Base-by-base conservation (phyloP, 2,888 invertebrate species). In the Caenorhabditis doughertyi region DNA sequence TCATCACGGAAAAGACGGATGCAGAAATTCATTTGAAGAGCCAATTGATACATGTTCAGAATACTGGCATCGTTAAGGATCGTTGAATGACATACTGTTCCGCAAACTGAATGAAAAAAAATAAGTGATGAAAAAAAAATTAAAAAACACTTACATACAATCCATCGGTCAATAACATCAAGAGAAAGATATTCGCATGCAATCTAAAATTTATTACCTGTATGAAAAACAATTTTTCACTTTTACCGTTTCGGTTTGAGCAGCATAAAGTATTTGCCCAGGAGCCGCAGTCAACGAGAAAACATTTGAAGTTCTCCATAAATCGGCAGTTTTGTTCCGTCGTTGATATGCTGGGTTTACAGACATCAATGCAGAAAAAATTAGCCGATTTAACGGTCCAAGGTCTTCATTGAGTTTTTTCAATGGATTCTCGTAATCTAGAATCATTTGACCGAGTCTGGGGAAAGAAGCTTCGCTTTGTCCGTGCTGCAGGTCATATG, bases 321-420 rank as follows among this genome's bases (percentile, higher is more conserved):
- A 95, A 86, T 98, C 97, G 0, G 98, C 98, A 0, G 96, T 95
- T 16, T 96, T 94, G 92, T 98, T 98, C 84, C 98, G 94, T 18
- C 95, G 94, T 9, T 95, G 95, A 93, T 96, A 99, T 44, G 98
- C 95, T 81, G 95, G 94, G 92, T 95, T 95, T 16, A 99, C 93
- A 0, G 98, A 98, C 89, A 95, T 95, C 56, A 99, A 93, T 1
- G 98, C 97, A 91, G 95, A 95, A 65, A 95, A 94, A 58, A 99
- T 92, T 7, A 97, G 93, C 89, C 97, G 95, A 68, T 96, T 95
- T 92, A 99, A 97, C 0, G 98, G 97, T 42, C 96, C 95, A 93
- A 99, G 98, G 92, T 99, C 99, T 92, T 99, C 98, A 0, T 96
- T 95, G 0, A 99, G 93, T 92, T 97, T 98, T 92, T 96, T 97